phyloP scores from a whole-genome alignment of 2,113 vertebrate species.

The Xiphophorus hellerii region DNA sequence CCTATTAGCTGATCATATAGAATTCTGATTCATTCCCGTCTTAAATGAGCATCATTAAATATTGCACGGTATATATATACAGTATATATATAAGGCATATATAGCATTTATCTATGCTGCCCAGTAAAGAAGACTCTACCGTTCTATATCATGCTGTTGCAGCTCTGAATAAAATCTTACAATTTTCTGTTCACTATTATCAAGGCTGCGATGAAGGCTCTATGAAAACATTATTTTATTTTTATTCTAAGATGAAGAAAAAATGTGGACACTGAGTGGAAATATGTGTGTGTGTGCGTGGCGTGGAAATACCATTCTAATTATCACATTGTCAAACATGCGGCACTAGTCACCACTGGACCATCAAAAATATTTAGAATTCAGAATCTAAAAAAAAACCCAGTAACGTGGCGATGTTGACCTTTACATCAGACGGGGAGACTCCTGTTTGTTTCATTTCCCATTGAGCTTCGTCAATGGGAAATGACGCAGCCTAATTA shows the following conservation, averaged over 20 bases:
- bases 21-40: background rate
- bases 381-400: background rate
- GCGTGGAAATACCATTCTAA: background rate
- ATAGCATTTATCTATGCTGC: background rate
- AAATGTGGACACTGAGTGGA: slow-evolving; percentile 1
- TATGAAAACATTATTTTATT: background rate
- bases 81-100: background rate
- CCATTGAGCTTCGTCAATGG: background rate
- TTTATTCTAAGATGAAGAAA: background rate
- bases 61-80: too few relatives aligned
- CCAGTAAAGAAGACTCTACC: too few relatives aligned
- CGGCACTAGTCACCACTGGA: background rate
- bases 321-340: slow-evolving; percentile 17
- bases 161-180: background rate
- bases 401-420: background rate
- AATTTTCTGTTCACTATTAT: slow-evolving; percentile 6
- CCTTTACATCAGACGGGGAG: background rate
- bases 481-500: background rate
- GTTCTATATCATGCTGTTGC: background rate
- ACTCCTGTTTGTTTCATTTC: background rate
- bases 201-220: background rate
- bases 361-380: background rate
- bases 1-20: background rate
- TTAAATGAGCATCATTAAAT: background rate
- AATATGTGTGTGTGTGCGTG: background rate